Evolutionary conservation across 2,113 vertebrate species (phyloP).

Genomic region (Nothocercus julius): DNA sequence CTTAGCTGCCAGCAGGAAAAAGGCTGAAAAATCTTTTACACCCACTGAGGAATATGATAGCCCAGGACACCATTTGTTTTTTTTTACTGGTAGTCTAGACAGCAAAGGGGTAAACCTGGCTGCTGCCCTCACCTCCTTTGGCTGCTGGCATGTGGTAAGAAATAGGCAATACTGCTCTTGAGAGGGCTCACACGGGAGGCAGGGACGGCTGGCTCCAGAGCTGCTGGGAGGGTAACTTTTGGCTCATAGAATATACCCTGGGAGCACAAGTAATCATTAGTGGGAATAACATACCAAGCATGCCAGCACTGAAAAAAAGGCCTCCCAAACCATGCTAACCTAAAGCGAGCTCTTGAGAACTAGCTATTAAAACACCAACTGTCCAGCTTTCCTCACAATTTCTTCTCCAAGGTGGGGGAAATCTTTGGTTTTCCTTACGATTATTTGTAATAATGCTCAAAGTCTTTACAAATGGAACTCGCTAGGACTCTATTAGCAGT

Average conservation of each 20-base stretch:
- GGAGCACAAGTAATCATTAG: slow-evolving; percentile 37
- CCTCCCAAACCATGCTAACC: not conserved
- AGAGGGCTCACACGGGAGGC: not conserved
- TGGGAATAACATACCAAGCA: not conserved
- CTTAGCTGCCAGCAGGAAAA: not conserved
- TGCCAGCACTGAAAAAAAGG: not conserved
- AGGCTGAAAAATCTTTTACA: not conserved
- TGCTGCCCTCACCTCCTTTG: not conserved
- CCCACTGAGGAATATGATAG: not conserved
- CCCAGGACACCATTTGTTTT: not conserved
- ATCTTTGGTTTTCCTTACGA: not conserved
- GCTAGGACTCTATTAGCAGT: slow-evolving; percentile 18
- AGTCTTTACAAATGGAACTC: slow-evolving; percentile 4
- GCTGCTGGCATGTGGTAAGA: not conserved
- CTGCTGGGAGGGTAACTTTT: not conserved
- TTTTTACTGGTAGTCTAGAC: not conserved
- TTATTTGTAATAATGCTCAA: slow-evolving; percentile 15
- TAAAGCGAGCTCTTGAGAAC: not conserved
- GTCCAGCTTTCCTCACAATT: not conserved
- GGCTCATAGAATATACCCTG: not conserved
- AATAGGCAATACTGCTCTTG: not conserved
- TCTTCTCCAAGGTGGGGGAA: not conserved
- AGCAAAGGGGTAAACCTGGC: not conserved
- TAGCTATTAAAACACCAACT: not conserved
- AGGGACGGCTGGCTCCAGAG: slow-evolving; percentile 7